Evolutionary conservation across 2,888 invertebrate species (phyloP), one percentile per base, ranked within the genome.

Genomic region (Papilio elwesi): DNA sequence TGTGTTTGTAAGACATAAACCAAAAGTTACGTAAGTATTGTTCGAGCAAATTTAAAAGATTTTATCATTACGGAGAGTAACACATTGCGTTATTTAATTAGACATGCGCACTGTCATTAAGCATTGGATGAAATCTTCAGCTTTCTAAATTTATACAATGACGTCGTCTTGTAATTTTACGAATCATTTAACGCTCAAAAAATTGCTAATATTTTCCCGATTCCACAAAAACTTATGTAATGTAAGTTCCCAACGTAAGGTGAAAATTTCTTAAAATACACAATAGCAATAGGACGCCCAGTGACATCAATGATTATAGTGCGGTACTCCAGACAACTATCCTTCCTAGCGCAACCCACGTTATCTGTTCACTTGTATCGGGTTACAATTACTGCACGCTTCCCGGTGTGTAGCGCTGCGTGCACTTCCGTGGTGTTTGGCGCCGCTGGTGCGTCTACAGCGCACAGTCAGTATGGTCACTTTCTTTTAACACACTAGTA

Each of bases 331-430:
- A 78, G 80, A 78, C 78, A 79, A 84, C 85, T 84, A 84, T 82
- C 86, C 87, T 91, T 91, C 89, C 90, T 90, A 85, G 82, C 84
- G 86, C 85, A 89, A 89, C 86, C 80, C 86, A 84, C 85, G 84
- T 88, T 90, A 91, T 91, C 90, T 89, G 83, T 87, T 85, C 85
- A 88, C 87, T 89, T 88, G 88, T 88, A 89, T 90, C 87, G 83
- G 86, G 85, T 86, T 88, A 88, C 88, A 89, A 90, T 89, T 88
- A 89, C 85, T 83, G 79, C 82, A 79, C 75, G 83, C 87, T 90
- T 90, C 88, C 90, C 83, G 82, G 81, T 85, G 79, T 83, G 80
- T 79, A 83, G 79, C 78, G 80, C 82, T 83, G 87, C 86, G 85
- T 83, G 81, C 80, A 77, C 79, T 90, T 89, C 89, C 87, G 86